Percentiles rank a stretch among this genome's conserved stretches.
These are phyloP conservation scores for Acheta domesticus DNA, from an alignment of 2,888 invertebrate species.

Conservation along the genomic window DNA sequence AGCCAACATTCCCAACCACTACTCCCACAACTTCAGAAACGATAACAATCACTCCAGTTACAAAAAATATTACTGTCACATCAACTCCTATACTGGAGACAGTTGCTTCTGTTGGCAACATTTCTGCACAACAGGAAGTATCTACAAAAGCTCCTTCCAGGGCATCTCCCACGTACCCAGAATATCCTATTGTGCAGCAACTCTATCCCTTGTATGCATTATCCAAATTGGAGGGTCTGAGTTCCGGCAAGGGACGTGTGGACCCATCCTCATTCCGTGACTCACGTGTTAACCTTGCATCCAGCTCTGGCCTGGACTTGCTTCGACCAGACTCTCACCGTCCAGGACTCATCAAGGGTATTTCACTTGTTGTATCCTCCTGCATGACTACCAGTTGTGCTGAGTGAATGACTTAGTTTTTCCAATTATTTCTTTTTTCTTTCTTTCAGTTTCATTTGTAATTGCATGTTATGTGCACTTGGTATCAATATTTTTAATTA, in stretches of 20 bases:
- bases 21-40: constrained; percentile 24
- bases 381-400: neutral
- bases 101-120: constrained; percentile 26
- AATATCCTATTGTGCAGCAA: constrained; percentile 71
- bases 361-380: neutral
- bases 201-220: constrained; percentile 59
- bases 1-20: neutral
- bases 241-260: constrained; percentile 40
- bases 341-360: constrained; percentile 9
- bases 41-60: constrained; percentile 24
- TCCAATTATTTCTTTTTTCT: too few species aligned
- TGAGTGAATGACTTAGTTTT: too few species aligned
- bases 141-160: constrained; percentile 45
- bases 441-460: too few species aligned
- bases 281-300: constrained; percentile 23
- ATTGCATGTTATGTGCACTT: too few species aligned
- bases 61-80: constrained; percentile 1
- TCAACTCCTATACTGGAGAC: constrained; percentile 19
- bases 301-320: constrained; percentile 41
- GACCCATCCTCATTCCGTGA: constrained; percentile 30
- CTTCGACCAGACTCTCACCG: constrained; percentile 40
- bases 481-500: too few species aligned
- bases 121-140: constrained; percentile 30
- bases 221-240: constrained; percentile 20
- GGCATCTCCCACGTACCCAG: constrained; percentile 68